A percentile compares a stretch with the other conserved stretches of the same genome.
Conservation (phyloP, 2,113 vertebrate species). For the Ifrita kowaldi region DNA sequence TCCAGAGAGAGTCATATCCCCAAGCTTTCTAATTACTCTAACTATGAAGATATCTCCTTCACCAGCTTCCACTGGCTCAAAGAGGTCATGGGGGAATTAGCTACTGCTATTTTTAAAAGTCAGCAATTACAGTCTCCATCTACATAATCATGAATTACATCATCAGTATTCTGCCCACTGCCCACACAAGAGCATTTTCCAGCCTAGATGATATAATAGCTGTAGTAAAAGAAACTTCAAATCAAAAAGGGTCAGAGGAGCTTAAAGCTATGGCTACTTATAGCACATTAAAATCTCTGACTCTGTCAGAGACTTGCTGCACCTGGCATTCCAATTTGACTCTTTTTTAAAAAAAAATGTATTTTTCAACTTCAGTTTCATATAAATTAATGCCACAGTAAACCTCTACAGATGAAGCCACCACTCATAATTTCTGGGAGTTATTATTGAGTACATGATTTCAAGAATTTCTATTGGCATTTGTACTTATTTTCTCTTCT, state of each 20-base stretch:
- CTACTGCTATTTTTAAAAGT: conserved; percentile 33
- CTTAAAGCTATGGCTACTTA: not conserved
- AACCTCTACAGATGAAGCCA: not conserved
- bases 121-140: conserved; percentile 31
- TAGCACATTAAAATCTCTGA: not conserved
- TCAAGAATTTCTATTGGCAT: not conserved
- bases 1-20: not conserved
- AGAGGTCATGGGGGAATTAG: conserved; percentile 29
- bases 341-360: not conserved
- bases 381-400: not conserved
- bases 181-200: not conserved
- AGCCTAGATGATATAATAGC: not conserved
- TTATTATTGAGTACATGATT: not conserved
- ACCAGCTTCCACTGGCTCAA: conserved; percentile 13
- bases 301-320: not conserved
- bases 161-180: conserved; percentile 24
- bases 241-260: conserved; percentile 29
- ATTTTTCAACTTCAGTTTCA: not conserved
- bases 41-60: conserved; percentile 6
- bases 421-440: not conserved
- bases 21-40: not conserved
- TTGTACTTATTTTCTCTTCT: not conserved
- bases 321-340: not conserved
- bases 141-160: conserved; percentile 52
- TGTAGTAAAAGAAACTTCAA: conserved; percentile 42